Evolutionary conservation across 2,797 vertebrate genomes (phyloP), one percentile per base, ranked within the genome.

Genomic region (Psittacula derbiana): DNA sequence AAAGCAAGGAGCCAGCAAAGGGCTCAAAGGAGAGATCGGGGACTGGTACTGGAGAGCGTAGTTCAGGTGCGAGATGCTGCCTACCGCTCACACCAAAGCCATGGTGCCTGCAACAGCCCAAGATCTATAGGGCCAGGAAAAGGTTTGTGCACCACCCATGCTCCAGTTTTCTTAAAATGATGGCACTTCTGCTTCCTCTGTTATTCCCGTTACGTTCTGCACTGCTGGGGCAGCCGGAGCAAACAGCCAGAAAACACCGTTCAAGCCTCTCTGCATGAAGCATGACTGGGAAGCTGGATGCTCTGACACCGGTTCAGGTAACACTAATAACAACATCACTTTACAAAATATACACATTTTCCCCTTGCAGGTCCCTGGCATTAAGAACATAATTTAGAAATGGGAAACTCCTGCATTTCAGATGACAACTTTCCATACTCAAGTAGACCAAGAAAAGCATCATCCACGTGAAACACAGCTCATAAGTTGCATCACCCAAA

Each of bases 171-270:
- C 36, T 50, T 28, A 38, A 46, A 75, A 18, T 0, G 0, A 38
- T 4, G 3, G 7, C 40, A 16, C 24, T 64, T 66, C 40, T 74
- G 18, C 73, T 76, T 66, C 44, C 46, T 27, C 38, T 12, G 16
- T 21, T 47, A 10, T 36, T 81, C 41, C 84, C 11, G 0, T 5
- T 10, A 0, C 1, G 6, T 10, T 46, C 52, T 0, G 1, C 55
- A 4, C 2, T 38, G 58, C 49, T 0, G 0, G 31, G 20, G 8
- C 0, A 1, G 62, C 44, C 0, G 0, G 36, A 21, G 8, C 0
- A 1, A 61, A 41, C 8, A 1, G 79, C 40, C 40, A 0, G 38
- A 38, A 66, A 67, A 47, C 0, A 0, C 64, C 0, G 0, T 16
- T 69, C 9, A 5, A 62, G 10, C 60, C 33, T 80, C 33, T 10